Evolutionary conservation across 2,113 vertebrate genomes (phyloP), one percentile per base, ranked within the genome.

Genomic region (Asarcornis scutulata): DNA sequence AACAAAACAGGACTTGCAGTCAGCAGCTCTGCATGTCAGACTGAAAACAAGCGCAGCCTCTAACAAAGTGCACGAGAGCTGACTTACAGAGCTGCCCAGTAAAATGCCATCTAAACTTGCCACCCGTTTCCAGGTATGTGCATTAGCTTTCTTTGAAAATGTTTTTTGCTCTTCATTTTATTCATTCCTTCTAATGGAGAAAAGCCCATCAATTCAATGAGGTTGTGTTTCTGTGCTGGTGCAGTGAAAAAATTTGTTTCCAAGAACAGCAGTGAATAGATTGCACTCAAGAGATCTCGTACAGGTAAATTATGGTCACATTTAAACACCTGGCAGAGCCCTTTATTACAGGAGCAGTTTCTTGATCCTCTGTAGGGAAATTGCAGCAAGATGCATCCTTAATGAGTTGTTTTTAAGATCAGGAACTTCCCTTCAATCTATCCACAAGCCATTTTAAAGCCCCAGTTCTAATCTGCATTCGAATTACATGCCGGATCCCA

Each of bases 371-470:
- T 1, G 4, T 0, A 74, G 46, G 38, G 60, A 88, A 93, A 74
- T 1, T 4, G 86, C 89, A 92, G 92, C 89, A 93, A 97, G 91
- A 96, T 20, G 32, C 3, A 6, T 17, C 92, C 76, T 40, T 44
- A 88, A 73, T 0, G 25, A 86, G 27, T 16, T 18, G 42, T 0
- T 46, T 74, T 72, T 31, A 31, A 83, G 17, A 94, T 11, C 44
- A 13, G 58, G 31, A 91, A 71, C 67, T 71, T 36, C 68, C n/a
- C 64, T n/a, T 48, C 48, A 3, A 9, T 0, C 4, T 2, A 9
- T 44, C 2, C 3, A 36, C 46, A 48, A 93, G 52, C 53, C 46
- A 59, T 87, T 85, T 92, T 55, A 91, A 53, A 85, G 55, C 25
- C n/a, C 2, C 17, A 0, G 22, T 73, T 46, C 34, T 32, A 29